phyloP scores from a whole-genome alignment of 2,888 invertebrate species.

The Podabrus alpinus region DNA sequence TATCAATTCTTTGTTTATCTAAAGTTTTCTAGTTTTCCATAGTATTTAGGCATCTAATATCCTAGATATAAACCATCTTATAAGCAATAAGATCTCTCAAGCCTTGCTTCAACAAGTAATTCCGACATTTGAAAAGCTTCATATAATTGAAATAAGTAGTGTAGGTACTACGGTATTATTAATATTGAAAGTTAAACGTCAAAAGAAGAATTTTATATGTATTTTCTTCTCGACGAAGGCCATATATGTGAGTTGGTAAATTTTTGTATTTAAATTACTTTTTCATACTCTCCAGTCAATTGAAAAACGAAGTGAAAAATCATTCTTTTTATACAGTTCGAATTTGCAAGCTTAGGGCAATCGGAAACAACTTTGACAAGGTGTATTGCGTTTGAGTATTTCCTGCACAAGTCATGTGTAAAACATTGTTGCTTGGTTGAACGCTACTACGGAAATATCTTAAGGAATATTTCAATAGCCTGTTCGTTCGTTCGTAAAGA shows the following conservation, averaged over 20 bases:
- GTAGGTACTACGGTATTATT: too few relatives aligned
- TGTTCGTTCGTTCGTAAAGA: constrained; percentile 2
- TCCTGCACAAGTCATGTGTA: constrained; percentile 40
- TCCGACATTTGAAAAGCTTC: too few relatives aligned
- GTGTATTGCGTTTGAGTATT: constrained; percentile 30
- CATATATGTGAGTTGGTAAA: neutral
- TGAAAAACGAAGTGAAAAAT: neutral
- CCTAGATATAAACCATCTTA: too few relatives aligned
- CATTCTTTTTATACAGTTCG: neutral
- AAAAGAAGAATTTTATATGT: neutral
- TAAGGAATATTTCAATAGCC: constrained; percentile 37
- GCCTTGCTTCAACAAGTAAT: neutral
- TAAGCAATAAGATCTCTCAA: neutral
- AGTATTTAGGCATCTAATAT: too few relatives aligned
- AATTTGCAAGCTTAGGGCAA: neutral
- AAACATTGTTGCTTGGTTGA: constrained; percentile 41
- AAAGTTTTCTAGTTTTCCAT: too few relatives aligned
- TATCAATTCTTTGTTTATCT: too few relatives aligned
- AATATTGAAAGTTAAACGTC: neutral
- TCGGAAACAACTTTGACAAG: constrained; percentile 12
- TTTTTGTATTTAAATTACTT: neutral
- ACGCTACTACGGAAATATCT: constrained; percentile 37
- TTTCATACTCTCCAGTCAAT: neutral
- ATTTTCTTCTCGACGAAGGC: too few relatives aligned
- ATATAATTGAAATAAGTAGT: too few relatives aligned